These are phyloP conservation scores for Mesoligia furuncula DNA, from an alignment of 2,888 invertebrate species.

Conservation along the genomic window DNA sequence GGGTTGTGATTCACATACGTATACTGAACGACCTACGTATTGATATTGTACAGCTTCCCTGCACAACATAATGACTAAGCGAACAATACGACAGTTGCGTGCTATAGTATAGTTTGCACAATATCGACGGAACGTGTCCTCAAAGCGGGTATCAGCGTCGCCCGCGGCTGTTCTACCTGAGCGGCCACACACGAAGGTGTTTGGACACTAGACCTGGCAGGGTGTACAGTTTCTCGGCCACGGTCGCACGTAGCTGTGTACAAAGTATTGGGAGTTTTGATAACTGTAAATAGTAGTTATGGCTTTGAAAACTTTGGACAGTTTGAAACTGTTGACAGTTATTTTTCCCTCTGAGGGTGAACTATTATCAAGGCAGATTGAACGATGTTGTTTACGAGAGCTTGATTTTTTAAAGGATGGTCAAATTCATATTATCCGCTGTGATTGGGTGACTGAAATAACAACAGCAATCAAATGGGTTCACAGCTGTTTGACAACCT, in stretches of 20 bases:
- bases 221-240: not conserved
- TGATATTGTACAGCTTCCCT: not conserved
- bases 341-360: constrained; percentile 1
- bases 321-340: not conserved
- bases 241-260: constrained; percentile 2
- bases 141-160: constrained; percentile 22
- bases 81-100: constrained; percentile 16
- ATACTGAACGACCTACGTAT: not conserved
- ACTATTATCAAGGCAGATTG: not conserved
- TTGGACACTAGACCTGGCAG: not conserved
- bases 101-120: not conserved
- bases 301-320: constrained; percentile 19
- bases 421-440: not conserved
- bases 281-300: constrained; percentile 33
- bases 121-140: constrained; percentile 37
- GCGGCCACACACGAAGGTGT: constrained; percentile 14
- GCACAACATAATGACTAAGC: constrained; percentile 11
- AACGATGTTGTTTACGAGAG: not conserved
- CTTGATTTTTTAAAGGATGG: not conserved
- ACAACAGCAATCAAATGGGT: not conserved
- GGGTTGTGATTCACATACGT: not conserved
- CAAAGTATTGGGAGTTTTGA: not conserved
- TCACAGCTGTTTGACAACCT: not conserved
- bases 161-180: constrained; percentile 27
- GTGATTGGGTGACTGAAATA: not conserved